Evolutionary conservation across 2,113 vertebrate species (phyloP), one percentile per base, ranked within the genome.

Genomic region (Aldabrachelys gigantea): DNA sequence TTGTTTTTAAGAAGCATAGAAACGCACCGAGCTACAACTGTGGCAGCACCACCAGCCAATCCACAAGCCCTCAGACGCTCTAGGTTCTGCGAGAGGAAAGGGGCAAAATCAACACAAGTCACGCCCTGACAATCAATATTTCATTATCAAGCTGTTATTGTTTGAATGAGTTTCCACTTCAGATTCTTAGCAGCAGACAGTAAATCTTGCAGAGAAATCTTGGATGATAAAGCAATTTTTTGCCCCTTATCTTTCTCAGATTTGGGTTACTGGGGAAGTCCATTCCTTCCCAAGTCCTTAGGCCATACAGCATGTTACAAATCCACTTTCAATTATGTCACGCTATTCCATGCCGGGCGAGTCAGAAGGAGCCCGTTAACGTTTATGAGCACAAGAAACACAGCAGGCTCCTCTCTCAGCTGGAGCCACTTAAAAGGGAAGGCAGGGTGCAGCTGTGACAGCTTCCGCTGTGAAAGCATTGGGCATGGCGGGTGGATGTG

Each of bases 141-240:
- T 97, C 92, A 90, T 97, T 98, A 95, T 94, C 85, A 95, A n/a
- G 65, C 47, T 93, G 75, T 78, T 97, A 92, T 82, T 92, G 49
- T 89, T 90, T 93, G 78, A 57, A 54, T 88, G 19, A 89, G 82
- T 87, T 93, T 80, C 83, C 54, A 82, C 81, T 96, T 94, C 44
- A 78, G 59, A 89, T 90, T 94, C 90, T 92, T 92, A 80, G 85
- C 5, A 89, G 57, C 44, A 75, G 89, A 92, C 49, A 84, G 90
- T 92, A 96, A 97, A 93, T 90, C 84, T 94, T 91, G 62, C 56
- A 80, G 10, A 94, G 22, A 57, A 10, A 3, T 78, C 65, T 49
- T n/a, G 38, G 76, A 96, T 49, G 27, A 93, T 53, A 92, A 91
- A 80, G 38, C 65, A 82, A 72, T 91, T 96, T 91, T 95, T 94